These are phyloP conservation scores for Drepana arcuata DNA, from an alignment of 1,140 invertebrate genomes.

Conservation along the genomic window DNA sequence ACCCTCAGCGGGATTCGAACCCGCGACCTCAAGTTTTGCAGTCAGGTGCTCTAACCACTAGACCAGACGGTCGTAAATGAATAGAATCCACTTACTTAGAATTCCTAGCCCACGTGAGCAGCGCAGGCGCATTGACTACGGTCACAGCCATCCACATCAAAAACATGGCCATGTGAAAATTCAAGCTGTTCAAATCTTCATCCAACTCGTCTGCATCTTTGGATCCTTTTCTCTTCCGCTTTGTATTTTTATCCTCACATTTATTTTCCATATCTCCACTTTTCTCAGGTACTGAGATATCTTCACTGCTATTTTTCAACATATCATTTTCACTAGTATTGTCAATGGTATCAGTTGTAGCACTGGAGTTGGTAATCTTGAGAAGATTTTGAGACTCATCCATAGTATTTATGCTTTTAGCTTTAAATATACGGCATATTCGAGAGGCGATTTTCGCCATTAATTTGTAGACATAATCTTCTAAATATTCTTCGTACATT, in stretches of 20 bases:
- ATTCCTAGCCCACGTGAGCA: constrained; percentile 76
- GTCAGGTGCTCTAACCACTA: too few relatives aligned
- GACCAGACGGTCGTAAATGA: too few relatives aligned
- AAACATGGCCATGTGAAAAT: constrained; percentile 76
- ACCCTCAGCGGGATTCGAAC: too few relatives aligned
- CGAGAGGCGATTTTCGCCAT: constrained; percentile 62
- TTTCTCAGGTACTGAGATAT: constrained; percentile 4
- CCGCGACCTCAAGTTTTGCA: too few relatives aligned
- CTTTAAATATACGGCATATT: constrained; percentile 42
- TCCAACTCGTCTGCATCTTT: constrained; percentile 25
- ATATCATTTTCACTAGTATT: constrained; percentile 6
- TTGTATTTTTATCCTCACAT: constrained; percentile 9
- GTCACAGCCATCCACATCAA: constrained; percentile 72
- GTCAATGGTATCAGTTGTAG: constrained; percentile 11
- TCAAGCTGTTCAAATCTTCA: constrained; percentile 60
- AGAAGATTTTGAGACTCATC: constrained; percentile 17
- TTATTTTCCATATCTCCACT: constrained; percentile 8
- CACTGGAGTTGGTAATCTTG: constrained; percentile 1
- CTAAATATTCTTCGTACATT: constrained; percentile 82
- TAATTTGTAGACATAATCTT: constrained; percentile 75
- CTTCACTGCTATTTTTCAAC: too few relatives aligned
- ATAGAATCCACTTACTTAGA: constrained; percentile 75
- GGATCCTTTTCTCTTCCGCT: too few relatives aligned
- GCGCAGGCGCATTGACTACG: constrained; percentile 70
- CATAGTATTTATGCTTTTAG: constrained; percentile 14